A percentile compares a stretch with the other conserved stretches of the same genome.
phyloP scores from a whole-genome alignment of 2,113 vertebrate species.

The Cephalopterus ornatus region DNA sequence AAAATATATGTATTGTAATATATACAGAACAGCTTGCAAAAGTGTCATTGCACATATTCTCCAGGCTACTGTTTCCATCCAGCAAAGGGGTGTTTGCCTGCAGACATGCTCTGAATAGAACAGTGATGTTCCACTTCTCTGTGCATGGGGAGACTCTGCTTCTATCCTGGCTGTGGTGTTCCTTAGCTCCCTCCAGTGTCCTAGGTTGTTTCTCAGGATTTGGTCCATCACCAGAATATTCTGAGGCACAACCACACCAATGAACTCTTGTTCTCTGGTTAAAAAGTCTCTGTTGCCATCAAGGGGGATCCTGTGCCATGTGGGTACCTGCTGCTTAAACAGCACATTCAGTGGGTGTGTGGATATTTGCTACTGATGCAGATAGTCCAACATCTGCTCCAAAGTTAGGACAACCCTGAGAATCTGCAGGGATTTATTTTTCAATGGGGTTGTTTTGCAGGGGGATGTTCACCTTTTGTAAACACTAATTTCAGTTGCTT shows the following conservation, averaged over 20 bases:
- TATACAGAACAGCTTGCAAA: not conserved
- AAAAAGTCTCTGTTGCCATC: not conserved
- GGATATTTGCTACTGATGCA: not conserved
- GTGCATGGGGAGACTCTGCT: not conserved
- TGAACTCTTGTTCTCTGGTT: not conserved
- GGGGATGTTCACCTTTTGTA: not conserved
- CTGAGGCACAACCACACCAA: not conserved
- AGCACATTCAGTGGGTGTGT: fast-evolving
- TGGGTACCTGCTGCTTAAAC: not conserved
- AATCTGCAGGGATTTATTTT: not conserved
- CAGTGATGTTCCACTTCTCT: not conserved
- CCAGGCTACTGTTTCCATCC: not conserved
- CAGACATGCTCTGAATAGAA: not conserved
- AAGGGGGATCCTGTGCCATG: not conserved
- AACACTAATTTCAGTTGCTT: not conserved
- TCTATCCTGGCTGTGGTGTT: not conserved
- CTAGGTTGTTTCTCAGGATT: not conserved
- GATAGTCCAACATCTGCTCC: not conserved
- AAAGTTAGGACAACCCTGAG: not conserved
- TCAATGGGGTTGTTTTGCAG: not conserved
- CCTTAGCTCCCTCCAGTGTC: not conserved
- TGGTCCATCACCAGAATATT: not conserved
- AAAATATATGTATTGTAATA: not conserved
- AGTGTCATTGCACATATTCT: not conserved
- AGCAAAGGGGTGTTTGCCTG: not conserved